These are phyloP conservation scores for Malurus elegans DNA, from an alignment of 2,113 vertebrate genomes.

Conservation along the genomic window DNA sequence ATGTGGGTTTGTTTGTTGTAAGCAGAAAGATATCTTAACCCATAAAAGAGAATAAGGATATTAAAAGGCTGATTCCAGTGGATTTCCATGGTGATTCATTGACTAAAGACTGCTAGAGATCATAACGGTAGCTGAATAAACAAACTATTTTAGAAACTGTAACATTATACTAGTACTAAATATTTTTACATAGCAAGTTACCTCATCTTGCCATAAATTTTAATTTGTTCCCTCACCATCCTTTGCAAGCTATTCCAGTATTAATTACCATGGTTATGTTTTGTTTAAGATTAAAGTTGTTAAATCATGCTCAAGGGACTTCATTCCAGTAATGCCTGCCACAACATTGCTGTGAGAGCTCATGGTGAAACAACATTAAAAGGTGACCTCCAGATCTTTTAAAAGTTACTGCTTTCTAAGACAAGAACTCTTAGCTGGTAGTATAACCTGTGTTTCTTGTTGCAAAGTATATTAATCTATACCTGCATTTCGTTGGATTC, in stretches of 20 bases:
- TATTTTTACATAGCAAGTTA: neutral
- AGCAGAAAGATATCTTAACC: neutral
- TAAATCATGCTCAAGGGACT: neutral
- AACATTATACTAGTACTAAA: neutral
- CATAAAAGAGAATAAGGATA: neutral
- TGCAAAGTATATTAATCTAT: neutral
- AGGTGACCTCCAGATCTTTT: neutral
- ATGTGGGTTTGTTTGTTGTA: neutral
- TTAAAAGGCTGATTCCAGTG: neutral
- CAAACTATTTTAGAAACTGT: neutral
- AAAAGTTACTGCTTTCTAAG: neutral
- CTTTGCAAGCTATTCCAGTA: neutral
- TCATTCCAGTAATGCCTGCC: neutral
- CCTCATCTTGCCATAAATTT: neutral
- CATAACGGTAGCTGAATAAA: neutral
- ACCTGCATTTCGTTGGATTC: neutral
- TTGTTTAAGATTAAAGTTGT: neutral
- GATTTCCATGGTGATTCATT: neutral
- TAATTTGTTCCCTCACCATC: neutral
- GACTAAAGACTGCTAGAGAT: neutral
- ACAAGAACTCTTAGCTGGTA: neutral
- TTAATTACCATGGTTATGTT: neutral
- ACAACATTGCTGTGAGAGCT: neutral
- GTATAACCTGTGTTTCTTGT: neutral
- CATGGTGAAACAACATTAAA: neutral